A percentile compares a stretch with the other conserved stretches of the same genome.
Conservation (phyloP, 1,140 invertebrate species). For the Micrasema minimum region DNA sequence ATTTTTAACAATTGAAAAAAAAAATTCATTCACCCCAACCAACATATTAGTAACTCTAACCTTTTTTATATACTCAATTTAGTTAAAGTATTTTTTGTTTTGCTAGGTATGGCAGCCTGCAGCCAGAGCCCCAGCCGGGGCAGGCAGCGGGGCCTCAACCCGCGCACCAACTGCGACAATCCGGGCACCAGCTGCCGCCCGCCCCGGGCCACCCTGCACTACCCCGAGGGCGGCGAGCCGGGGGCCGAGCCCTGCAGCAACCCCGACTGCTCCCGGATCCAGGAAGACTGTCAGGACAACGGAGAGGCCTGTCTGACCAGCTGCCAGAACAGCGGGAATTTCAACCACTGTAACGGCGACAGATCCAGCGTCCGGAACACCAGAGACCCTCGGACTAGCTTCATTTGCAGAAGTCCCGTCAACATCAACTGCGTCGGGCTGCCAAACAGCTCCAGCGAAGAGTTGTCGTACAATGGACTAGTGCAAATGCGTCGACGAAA, state of each 20-base stretch:
- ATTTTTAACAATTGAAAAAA: no score
- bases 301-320: not conserved
- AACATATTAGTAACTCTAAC: no score
- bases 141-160: constrained; percentile 13
- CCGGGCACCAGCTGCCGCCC: constrained; percentile 5
- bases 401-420: constrained; percentile 1
- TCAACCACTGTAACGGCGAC: constrained; percentile 4
- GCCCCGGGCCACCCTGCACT: not conserved
- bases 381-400: not conserved
- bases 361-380: constrained; percentile 9
- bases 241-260: constrained; percentile 22
- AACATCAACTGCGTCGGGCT: constrained; percentile 16
- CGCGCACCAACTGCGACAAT: constrained; percentile 2
- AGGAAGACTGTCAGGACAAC: constrained; percentile 11
- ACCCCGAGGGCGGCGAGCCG: constrained; percentile 7
- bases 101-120: constrained; percentile 30
- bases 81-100: no score
- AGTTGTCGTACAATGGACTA: constrained; percentile 2
- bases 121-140: constrained; percentile 22
- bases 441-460: not conserved
- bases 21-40: no score
- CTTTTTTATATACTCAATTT: no score
- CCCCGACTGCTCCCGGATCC: constrained; percentile 16
- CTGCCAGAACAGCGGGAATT: constrained; percentile 20
- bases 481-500: constrained; percentile 19